Evolutionary conservation across 2,888 invertebrate species (phyloP), one percentile per base, ranked within the genome.

Genomic region (Dasysyrphus tricinctus): DNA sequence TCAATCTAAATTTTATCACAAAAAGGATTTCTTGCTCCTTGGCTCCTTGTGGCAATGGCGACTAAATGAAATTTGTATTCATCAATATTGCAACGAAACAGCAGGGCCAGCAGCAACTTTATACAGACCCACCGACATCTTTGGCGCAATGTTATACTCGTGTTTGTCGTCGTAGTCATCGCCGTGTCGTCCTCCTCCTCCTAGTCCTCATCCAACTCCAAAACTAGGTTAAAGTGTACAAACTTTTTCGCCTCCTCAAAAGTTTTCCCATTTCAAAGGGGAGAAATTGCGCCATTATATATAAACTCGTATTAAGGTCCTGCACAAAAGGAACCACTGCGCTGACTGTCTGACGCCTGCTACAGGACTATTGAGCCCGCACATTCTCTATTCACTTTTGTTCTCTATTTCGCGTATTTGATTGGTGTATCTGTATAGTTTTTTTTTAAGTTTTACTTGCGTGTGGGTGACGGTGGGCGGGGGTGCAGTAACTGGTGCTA

Each of bases 1-100:
- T 85, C 81, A 74, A 81, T 85, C 74, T 81, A 69, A 74, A 74
- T 85, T 81, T 69, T 78, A 42, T 65, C 51, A 54, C 49, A 74
- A 81, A 79, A 57, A 73, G 59, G 42, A 76, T 63, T 67, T 44
- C 59, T 63, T 73, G 47, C 16, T 51, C 44, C 47, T 76, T 12
- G 39, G 49, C 65, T 76, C 14, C 65, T 37, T 61, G 39, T 39
- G 69, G 73, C 57, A 67, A 85, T 47, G 49, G 72, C 54, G 77
- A 85, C 81, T 85, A 81, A 85, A 85, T 85, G 77, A 85, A 85
- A 85, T 85, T 85, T 81, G 77, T 81, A 85, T 85, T 85, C 84
- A 76, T 84, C 84, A 84, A 84, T 84, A 84, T 84, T 80, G 77
- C 76, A 73, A 7, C 16, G 32, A 73, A 67, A 63, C 69, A 80